Percentiles rank a stretch among this genome's conserved stretches.
Evolutionary conservation across 2,797 vertebrate genomes (phyloP).

Genomic region (Danio tinwini): DNA sequence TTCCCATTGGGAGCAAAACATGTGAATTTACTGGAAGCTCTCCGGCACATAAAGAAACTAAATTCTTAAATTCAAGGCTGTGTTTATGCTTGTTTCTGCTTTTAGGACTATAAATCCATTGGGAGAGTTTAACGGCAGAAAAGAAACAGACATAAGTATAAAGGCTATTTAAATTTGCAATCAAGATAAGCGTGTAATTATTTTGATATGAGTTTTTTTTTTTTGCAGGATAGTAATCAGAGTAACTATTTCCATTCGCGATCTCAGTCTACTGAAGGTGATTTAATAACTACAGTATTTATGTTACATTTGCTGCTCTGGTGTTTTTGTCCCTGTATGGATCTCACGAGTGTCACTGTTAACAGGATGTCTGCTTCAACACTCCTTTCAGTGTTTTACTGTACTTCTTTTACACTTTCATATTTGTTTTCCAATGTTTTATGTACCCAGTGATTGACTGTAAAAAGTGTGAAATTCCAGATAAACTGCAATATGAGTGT

Average conservation of each 20-base stretch:
- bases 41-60: slow-evolving; percentile 10
- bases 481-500: slow-evolving; percentile 70
- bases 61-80: slow-evolving; percentile 27
- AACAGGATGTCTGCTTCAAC: slow-evolving; percentile 40
- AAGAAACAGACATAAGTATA: slow-evolving; percentile 8
- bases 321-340: slow-evolving; percentile 32
- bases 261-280: slow-evolving; percentile 42
- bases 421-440: slow-evolving; percentile 26
- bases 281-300: slow-evolving; percentile 1
- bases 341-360: slow-evolving; percentile 40
- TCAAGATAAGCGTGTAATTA: background rate
- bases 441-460: slow-evolving; percentile 51
- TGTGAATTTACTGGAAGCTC: slow-evolving; percentile 26
- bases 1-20: slow-evolving; percentile 25
- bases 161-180: background rate
- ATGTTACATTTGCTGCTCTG: slow-evolving; percentile 34
- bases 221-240: slow-evolving; percentile 1
- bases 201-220: background rate
- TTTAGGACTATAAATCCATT: slow-evolving; percentile 21
- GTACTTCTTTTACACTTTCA: slow-evolving; percentile 36
- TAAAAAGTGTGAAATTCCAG: slow-evolving; percentile 63
- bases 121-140: slow-evolving; percentile 6
- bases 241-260: background rate
- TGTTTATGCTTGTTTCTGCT: slow-evolving; percentile 22
- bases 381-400: slow-evolving; percentile 31